A percentile compares a stretch with the other conserved stretches of the same genome.
Conservation (phyloP, 2,113 vertebrate species). For the Mandrillus leucophaeus region DNA sequence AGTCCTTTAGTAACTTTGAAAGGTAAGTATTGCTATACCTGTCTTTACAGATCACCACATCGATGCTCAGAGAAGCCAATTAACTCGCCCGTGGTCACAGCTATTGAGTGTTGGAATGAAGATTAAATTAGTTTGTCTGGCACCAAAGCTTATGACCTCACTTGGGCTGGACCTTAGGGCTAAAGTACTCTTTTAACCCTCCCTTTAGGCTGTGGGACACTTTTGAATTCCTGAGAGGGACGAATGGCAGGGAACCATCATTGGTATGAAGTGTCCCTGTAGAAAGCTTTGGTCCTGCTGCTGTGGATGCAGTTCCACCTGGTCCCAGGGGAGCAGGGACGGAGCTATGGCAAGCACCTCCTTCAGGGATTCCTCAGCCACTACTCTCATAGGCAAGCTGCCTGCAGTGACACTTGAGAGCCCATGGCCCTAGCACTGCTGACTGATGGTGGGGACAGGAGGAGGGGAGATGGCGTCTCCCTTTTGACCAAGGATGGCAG, state of each 20-base stretch:
- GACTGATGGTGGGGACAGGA: neutral
- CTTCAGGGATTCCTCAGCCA: no score
- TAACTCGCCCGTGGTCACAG: fast-evolving
- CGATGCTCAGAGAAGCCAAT: neutral
- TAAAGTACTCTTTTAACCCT: neutral
- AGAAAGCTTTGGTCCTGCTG: neutral
- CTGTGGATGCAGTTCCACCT: fast-evolving
- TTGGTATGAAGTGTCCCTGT: neutral
- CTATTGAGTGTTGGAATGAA: fast-evolving
- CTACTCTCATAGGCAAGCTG: fast-evolving
- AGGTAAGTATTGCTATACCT: neutral
- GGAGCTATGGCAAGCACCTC: no score
- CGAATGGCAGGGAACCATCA: fast-evolving
- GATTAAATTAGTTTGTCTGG: neutral
- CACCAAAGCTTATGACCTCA: neutral
- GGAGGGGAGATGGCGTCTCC: fast-evolving
- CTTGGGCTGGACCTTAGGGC: fast-evolving
- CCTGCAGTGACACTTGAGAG: neutral
- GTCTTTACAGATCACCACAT: neutral
- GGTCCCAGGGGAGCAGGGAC: fast-evolving
- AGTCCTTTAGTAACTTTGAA: neutral
- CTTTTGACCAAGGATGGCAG: no score
- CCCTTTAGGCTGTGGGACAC: neutral
- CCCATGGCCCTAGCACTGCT: neutral
- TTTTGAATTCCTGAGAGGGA: neutral